Base-by-base conservation (phyloP, 1,140 invertebrate species). In the Drosophila parabipectinata region DNA sequence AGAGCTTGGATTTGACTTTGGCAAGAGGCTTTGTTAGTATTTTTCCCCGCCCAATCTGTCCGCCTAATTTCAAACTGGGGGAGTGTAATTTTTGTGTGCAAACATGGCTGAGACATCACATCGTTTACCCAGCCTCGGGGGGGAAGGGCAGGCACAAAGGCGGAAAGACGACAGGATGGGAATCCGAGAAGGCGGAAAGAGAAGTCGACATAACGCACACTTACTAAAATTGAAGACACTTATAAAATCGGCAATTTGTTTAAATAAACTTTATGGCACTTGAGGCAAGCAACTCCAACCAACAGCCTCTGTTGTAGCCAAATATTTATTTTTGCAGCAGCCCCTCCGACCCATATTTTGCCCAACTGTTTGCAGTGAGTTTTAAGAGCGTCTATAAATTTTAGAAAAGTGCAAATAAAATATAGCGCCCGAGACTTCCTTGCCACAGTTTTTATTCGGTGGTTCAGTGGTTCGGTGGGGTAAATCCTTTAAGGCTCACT, bases 241-340 rank as follows among this genome's bases (percentile, higher is more conserved):
- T 87, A 77, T 87, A 87, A 87, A 89, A 87, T 88, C 80, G 83
- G 83, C 83, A 87, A 87, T 87, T 87, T 87, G 83, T 87, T 87
- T 87, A 87, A 87, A 87, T 88, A 88, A 87, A 87, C 83, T 87
- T 87, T 88, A 87, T 87, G 83, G 83, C 83, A 81, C 81, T 85
- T 54, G 78, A 71, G 57, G 62, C 72, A 50, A 51, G 58, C 41
- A 57, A 51, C 50, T 48, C 58, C 51, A 45, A 53, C 58, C 51
- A 45, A 53, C 37, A 30, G 28, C 48, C 68, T 41, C 52, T 74
- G 63, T 26, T 64, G 63, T 64, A 64, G 64, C 61, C 67, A 69
- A 71, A 53, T 53, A 37, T 53, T 53, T 53, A 37, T 53, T 53
- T 53, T 53, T 18, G 41, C 28, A 21, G 51, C 50, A 59, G 66